phyloP scores from a whole-genome alignment of 2,113 vertebrate species.

The Telmatochromis sp. region DNA sequence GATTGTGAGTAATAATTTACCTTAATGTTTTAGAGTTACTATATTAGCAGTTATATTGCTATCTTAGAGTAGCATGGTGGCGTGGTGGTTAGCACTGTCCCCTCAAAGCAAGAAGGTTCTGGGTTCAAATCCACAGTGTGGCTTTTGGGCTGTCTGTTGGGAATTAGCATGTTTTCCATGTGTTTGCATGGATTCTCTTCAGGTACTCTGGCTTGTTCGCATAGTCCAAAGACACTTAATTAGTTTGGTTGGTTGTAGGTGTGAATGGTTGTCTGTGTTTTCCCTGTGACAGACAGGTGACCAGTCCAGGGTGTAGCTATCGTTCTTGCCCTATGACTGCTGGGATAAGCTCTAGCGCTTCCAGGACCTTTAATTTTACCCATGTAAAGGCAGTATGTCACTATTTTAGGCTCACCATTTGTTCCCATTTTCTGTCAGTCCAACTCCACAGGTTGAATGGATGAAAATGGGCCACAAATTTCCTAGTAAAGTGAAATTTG shows the following conservation, averaged over 20 bases:
- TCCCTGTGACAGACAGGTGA: background rate
- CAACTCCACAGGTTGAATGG: constrained; percentile 88
- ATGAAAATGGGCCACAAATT: constrained; percentile 67
- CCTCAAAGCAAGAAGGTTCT: background rate
- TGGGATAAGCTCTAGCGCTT: background rate
- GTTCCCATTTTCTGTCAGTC: constrained; percentile 60
- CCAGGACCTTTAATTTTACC: background rate
- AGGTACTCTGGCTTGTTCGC: background rate
- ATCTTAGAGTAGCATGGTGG: background rate
- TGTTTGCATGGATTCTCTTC: background rate
- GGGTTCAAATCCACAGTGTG: background rate
- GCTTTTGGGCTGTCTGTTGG: background rate
- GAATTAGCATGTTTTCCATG: background rate
- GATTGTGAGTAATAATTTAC: constrained; percentile 79
- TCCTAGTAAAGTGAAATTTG: constrained; percentile 59
- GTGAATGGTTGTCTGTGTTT: background rate
- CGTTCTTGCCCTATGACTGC: background rate
- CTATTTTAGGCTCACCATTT: background rate
- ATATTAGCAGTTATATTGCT: background rate
- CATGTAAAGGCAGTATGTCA: background rate
- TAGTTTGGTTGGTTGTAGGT: background rate
- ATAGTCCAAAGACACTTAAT: background rate
- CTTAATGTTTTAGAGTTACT: background rate
- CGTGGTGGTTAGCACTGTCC: background rate
- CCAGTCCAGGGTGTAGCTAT: background rate